Conservation (phyloP, 2,888 invertebrate genomes). For the Aleiodes alternator region DNA sequence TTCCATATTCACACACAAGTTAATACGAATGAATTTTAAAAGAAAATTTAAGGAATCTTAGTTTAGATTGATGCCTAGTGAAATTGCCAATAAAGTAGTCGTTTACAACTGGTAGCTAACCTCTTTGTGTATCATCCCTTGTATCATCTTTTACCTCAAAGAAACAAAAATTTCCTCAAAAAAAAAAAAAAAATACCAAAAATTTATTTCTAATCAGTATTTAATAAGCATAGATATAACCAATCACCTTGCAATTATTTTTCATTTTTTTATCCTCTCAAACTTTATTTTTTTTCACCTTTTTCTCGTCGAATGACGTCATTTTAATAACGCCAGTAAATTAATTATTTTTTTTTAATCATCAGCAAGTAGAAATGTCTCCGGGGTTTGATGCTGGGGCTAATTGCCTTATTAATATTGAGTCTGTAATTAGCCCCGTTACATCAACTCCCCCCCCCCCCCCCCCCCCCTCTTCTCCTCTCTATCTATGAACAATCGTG, state of each 20-base stretch:
- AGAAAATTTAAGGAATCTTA: slow-evolving; percentile 66
- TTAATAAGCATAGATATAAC: slow-evolving; percentile 36
- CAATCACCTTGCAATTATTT: background rate
- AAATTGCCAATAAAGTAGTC: slow-evolving; percentile 76
- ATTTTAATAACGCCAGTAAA: slow-evolving; percentile 16
- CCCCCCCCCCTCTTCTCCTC: slow-evolving; percentile 42
- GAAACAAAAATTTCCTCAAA: background rate
- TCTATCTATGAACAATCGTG: slow-evolving; percentile 57
- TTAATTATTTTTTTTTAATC: slow-evolving; percentile 27
- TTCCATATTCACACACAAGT: no score
- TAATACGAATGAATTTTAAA: slow-evolving; percentile 53
- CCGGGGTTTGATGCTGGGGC: slow-evolving; percentile 45
- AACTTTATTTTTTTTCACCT: slow-evolving; percentile 22
- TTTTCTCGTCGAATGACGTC: slow-evolving; percentile 29
- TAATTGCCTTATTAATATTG: slow-evolving; percentile 70
- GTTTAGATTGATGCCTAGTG: slow-evolving; percentile 75
- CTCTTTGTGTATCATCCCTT: slow-evolving; percentile 74
- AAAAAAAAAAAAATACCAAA: slow-evolving; percentile 5
- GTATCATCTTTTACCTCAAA: slow-evolving; percentile 64
- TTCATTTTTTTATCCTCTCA: background rate
- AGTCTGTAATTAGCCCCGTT: slow-evolving; percentile 66
- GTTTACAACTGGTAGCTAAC: slow-evolving; percentile 75
- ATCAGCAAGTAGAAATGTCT: slow-evolving; percentile 35
- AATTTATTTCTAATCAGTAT: slow-evolving; percentile 14
- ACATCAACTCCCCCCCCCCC: slow-evolving; percentile 50